A percentile compares a stretch with the other conserved stretches of the same genome.
Evolutionary conservation across 2,888 invertebrate species (phyloP).

Genomic region (Chymomyza amoena): DNA sequence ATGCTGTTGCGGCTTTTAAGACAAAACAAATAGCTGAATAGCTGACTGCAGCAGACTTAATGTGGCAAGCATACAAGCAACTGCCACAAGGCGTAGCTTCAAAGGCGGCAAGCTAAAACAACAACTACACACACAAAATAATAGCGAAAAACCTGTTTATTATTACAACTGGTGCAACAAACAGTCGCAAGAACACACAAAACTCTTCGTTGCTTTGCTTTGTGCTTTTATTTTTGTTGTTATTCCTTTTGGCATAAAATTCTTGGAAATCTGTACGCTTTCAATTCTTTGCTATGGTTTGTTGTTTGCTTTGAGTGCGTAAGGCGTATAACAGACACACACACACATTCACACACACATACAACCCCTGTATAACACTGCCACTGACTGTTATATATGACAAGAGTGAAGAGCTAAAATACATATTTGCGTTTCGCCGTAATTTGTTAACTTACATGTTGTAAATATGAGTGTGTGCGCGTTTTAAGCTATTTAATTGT

Average conservation of each 20-base stretch:
- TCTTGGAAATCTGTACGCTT: slow-evolving; percentile 54
- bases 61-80: slow-evolving; percentile 14
- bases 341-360: background rate
- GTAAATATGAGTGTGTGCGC: slow-evolving; percentile 8
- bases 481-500: slow-evolving; percentile 19
- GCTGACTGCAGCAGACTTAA: background rate
- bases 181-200: background rate
- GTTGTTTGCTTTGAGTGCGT: slow-evolving; percentile 41
- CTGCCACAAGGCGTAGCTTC: slow-evolving; percentile 5
- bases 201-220: background rate
- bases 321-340: slow-evolving; percentile 38
- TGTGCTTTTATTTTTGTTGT: background rate
- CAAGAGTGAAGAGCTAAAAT: slow-evolving; percentile 12
- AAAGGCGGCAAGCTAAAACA: slow-evolving; percentile 48
- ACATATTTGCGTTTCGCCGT: slow-evolving; percentile 27
- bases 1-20: background rate
- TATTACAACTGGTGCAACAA: background rate
- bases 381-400: background rate
- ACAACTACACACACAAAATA: slow-evolving; percentile 40
- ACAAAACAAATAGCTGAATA: background rate
- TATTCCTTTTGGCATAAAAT: slow-evolving; percentile 13
- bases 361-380: background rate
- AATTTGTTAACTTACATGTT: slow-evolving; percentile 39
- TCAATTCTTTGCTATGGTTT: slow-evolving; percentile 39
- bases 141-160: slow-evolving; percentile 46